Conservation (phyloP, 2,888 invertebrate species). For the Caenorhabditis drosophilae region DNA sequence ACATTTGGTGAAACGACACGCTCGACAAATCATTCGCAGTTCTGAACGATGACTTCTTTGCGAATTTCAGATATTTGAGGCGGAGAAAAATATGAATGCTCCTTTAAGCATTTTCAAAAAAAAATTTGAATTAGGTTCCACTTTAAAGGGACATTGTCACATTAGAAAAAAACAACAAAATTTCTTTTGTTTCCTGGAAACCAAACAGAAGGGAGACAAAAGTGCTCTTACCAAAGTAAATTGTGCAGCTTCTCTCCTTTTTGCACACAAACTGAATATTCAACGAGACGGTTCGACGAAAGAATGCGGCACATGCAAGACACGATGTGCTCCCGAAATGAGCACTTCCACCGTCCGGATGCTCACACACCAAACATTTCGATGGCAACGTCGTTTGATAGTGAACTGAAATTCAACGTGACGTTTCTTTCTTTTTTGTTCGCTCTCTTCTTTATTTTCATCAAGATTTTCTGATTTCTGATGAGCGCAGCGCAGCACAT, state of each 20-base stretch:
- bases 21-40: slow-evolving; percentile 56
- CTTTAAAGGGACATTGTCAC: no score
- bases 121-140: no score
- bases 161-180: no score
- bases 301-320: slow-evolving; percentile 61
- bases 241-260: slow-evolving; percentile 38
- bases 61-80: no score
- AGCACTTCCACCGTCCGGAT: slow-evolving; percentile 47
- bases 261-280: slow-evolving; percentile 54
- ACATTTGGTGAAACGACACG: slow-evolving; percentile 53
- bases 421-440: no score
- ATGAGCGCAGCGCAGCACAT: no score
- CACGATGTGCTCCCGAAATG: slow-evolving; percentile 56
- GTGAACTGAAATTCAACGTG: background rate
- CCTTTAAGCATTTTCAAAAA: no score
- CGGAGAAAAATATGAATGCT: no score
- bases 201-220: background rate
- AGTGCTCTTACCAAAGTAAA: slow-evolving; percentile 49
- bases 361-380: slow-evolving; percentile 46
- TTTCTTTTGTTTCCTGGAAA: no score
- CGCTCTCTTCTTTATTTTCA: no score
- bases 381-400: background rate
- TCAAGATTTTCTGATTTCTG: no score
- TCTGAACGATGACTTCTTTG: no score
- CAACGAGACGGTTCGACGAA: slow-evolving; percentile 45